Evolutionary conservation across 2,888 invertebrate genomes (phyloP).

Genomic region (Caradrina kadenii): DNA sequence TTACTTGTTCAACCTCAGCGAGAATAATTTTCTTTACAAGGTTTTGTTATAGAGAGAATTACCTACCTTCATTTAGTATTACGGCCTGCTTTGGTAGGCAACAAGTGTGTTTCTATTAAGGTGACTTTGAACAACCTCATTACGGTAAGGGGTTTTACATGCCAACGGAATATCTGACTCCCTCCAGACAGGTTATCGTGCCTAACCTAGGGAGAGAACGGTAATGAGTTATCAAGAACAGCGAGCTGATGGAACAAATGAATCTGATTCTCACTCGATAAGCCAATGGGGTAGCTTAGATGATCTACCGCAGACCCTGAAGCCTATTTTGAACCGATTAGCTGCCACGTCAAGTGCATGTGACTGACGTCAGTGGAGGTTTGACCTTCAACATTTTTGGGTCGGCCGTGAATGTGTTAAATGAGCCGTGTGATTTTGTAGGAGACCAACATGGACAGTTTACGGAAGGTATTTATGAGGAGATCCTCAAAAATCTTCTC

Average conservation of each 20-base stretch:
- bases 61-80: constrained; percentile 1
- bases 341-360: no score
- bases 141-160: constrained; percentile 18
- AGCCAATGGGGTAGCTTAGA: neutral
- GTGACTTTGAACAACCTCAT: constrained; percentile 39
- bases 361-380: no score
- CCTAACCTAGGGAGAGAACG: neutral
- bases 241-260: neutral
- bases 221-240: neutral
- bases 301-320: neutral
- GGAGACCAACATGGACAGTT: neutral
- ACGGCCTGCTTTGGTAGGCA: constrained; percentile 29
- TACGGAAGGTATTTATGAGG: neutral
- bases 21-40: constrained; percentile 8
- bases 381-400: no score
- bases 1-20: neutral
- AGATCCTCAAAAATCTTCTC: neutral
- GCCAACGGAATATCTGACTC: neutral
- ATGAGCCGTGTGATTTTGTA: no score
- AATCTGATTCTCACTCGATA: neutral
- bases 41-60: constrained; percentile 13
- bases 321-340: neutral
- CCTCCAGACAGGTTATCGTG: no score
- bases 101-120: constrained; percentile 39
- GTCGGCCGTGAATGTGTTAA: no score